Conservation (phyloP, 2,888 invertebrate species). For the Chironomus tentans region DNA sequence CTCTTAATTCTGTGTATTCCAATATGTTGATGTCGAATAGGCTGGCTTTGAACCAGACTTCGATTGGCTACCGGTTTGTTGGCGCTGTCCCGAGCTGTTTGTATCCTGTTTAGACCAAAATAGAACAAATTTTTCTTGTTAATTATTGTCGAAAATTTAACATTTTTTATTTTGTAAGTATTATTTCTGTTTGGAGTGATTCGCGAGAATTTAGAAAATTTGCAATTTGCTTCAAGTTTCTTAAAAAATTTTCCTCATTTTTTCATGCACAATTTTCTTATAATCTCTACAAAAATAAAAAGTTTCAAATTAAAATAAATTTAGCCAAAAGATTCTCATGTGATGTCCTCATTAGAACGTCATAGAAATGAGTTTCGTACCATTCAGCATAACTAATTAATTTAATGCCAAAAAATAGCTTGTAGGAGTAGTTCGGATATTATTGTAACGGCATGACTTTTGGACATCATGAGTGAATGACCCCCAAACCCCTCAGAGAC, state of each 20-base stretch:
- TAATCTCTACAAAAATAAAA: too few relatives aligned
- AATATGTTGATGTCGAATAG: conserved; percentile 41
- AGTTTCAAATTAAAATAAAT: too few relatives aligned
- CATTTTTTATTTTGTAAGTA: not conserved
- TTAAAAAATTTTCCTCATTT: not conserved
- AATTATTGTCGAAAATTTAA: not conserved
- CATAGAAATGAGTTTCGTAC: too few relatives aligned
- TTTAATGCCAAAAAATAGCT: too few relatives aligned
- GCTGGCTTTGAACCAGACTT: conserved; percentile 42
- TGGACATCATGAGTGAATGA: too few relatives aligned
- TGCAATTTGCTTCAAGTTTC: not conserved
- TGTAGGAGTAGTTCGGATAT: too few relatives aligned
- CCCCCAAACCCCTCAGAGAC: too few relatives aligned
- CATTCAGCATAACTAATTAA: too few relatives aligned
- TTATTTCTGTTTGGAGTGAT: not conserved
- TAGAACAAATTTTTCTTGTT: not conserved
- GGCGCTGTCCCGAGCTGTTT: conserved; percentile 43
- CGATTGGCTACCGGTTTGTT: conserved; percentile 42
- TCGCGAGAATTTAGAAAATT: conserved; percentile 19
- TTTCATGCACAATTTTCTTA: too few relatives aligned
- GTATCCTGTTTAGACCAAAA: conserved; percentile 38
- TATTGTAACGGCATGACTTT: too few relatives aligned
- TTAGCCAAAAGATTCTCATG: too few relatives aligned
- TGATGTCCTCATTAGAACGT: too few relatives aligned
- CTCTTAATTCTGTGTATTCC: conserved; percentile 42